phyloP scores from a whole-genome alignment of 2,113 vertebrate species.

The Porphyrio hochstetteri region DNA sequence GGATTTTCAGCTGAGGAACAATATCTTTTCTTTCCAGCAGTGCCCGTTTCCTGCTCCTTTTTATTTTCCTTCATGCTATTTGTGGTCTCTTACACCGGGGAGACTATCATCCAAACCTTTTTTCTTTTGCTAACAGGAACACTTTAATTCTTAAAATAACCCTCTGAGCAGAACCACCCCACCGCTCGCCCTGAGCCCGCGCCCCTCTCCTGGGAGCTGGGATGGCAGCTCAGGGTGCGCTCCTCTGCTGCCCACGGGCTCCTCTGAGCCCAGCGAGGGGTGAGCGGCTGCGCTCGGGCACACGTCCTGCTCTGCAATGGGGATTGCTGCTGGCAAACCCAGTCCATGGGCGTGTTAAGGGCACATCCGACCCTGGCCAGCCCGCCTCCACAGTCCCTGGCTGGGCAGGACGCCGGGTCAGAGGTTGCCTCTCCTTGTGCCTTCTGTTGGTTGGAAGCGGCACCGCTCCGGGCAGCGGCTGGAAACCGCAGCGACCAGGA shows the following conservation, averaged over 20 bases:
- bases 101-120: background rate
- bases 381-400: background rate
- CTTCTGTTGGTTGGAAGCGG: accelerated
- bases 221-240: background rate
- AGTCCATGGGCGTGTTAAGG: background rate
- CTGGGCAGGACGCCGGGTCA: background rate
- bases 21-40: background rate
- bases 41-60: background rate
- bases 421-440: background rate
- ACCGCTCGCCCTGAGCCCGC: accelerated
- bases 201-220: background rate
- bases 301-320: background rate
- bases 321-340: background rate
- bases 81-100: background rate
- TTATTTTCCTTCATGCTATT: background rate
- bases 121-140: background rate
- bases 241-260: background rate
- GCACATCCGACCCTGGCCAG: too few species aligned
- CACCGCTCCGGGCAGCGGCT: background rate
- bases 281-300: background rate
- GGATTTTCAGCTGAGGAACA: background rate
- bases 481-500: background rate
- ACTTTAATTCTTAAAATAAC: background rate
- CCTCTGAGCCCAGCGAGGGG: background rate
- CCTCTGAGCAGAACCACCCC: background rate